Conservation (phyloP, 2,113 vertebrate species). For the Nannobrachium achirus region DNA sequence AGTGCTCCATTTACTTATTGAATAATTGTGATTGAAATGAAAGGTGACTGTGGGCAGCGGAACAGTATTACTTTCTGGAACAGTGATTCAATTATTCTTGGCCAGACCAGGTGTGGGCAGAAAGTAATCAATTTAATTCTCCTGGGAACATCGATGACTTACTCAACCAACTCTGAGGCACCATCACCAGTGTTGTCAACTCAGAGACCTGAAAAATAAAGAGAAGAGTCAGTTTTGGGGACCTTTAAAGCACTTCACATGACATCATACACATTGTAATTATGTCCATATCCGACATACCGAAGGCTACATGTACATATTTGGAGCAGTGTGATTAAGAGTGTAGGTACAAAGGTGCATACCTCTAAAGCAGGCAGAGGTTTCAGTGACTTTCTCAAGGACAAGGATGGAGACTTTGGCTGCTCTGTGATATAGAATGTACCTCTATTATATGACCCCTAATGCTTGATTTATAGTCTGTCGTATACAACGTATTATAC, state of each 20-base stretch:
- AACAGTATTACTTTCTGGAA: slow-evolving; percentile 22
- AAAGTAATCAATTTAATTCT: slow-evolving; percentile 32
- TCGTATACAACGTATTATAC: too few species aligned
- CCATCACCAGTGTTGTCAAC: slow-evolving; percentile 53
- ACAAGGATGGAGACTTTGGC: too few species aligned
- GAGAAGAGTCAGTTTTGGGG: slow-evolving; percentile 12
- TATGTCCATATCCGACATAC: too few species aligned
- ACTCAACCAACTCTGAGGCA: slow-evolving; percentile 32
- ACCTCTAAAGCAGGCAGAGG: too few species aligned
- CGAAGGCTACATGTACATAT: too few species aligned
- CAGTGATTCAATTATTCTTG: slow-evolving; percentile 42
- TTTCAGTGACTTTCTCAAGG: too few species aligned
- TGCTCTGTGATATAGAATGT: too few species aligned
- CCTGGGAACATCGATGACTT: slow-evolving; percentile 39
- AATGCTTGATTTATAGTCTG: too few species aligned
- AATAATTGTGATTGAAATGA: not conserved
- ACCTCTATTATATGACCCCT: too few species aligned
- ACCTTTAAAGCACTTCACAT: not conserved
- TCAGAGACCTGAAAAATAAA: slow-evolving; percentile 57
- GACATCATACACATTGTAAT: not conserved
- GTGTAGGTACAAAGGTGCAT: too few species aligned
- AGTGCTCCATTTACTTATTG: not conserved
- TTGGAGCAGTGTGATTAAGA: too few species aligned
- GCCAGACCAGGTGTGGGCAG: slow-evolving; percentile 31
- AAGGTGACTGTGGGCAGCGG: not conserved